Conservation (phyloP, 2,888 invertebrate genomes). For the Desoria tigrina region DNA sequence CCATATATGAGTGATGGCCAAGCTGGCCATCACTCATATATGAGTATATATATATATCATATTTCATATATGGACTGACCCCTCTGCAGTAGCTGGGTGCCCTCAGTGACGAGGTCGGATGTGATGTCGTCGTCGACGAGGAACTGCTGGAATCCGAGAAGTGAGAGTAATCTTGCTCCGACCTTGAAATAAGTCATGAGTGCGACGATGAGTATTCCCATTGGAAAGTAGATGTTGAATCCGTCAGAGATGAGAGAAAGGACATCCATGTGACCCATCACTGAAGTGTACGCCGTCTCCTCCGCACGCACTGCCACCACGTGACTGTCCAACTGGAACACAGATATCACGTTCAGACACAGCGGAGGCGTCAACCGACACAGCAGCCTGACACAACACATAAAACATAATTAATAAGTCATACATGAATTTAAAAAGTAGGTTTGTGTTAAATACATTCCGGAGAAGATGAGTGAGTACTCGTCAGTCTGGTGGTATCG, state of each 20-base stretch:
- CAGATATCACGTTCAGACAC: conserved; percentile 95
- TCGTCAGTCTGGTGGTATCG: conserved; percentile 96
- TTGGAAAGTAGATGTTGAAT: conserved; percentile 98
- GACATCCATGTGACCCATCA: conserved; percentile 99
- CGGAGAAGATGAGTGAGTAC: conserved; percentile 96
- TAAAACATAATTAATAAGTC: too few species aligned
- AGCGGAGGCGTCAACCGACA: conserved; percentile 96
- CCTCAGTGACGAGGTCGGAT: background rate
- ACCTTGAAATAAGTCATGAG: conserved; percentile 90
- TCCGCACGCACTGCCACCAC: conserved; percentile 75
- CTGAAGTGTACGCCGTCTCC: conserved; percentile 90
- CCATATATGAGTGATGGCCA: too few species aligned
- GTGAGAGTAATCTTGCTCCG: conserved; percentile 84
- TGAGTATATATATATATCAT: background rate
- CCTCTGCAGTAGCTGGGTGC: background rate
- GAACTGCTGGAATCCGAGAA: conserved; percentile 95
- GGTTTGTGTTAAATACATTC: too few species aligned
- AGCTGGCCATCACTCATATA: too few species aligned
- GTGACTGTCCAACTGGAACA: conserved; percentile 98
- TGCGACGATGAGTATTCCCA: conserved; percentile 90
- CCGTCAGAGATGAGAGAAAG: conserved; percentile 94
- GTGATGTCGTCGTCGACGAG: conserved; percentile 75
- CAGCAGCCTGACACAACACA: too few species aligned
- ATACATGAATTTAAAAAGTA: too few species aligned
- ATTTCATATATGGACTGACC: background rate